Evolutionary conservation across 2,797 vertebrate species (phyloP), one percentile per base, ranked within the genome.

Genomic region (Rhinophrynus dorsalis): DNA sequence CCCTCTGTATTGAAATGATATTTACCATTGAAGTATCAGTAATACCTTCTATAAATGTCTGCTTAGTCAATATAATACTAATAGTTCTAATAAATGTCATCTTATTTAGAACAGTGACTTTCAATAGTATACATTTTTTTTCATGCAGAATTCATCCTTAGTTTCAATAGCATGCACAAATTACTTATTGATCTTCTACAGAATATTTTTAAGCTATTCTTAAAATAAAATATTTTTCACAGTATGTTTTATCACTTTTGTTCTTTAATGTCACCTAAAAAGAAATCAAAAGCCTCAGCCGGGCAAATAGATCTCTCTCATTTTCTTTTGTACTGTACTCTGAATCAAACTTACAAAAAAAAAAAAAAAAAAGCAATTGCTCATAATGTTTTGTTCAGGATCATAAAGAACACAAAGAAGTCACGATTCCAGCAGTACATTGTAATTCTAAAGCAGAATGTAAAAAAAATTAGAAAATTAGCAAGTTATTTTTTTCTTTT

Each of bases 341-440:
- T 27, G 42, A n/a, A 56, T 20, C 15, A 47, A 55, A 40, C 32
- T 56, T 56, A 21, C 23, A 71, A 37, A 42, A 56, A 40, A 47
- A 24, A 7, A 71, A 44, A 35, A 64, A 27, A 64, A 26, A 37
- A 64, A 58, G 32, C 9, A 35, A 58, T 44, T 51, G 61, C 61
- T 65, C 42, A 57, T 23, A 73, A 47, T 59, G 18, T 72, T 60
- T 60, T 66, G 62, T 60, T 57, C 54, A 27, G 23, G 47, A 45
- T 57, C 47, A 65, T 55, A 58, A 72, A 64, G 52, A 58, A 50
- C 45, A 66, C 52, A 73, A 73, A 59, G 51, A 66, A 58, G 45
- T 50, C 48, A 44, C 66, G 54, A 73, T 65, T 59, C 52, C 35
- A 33, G 40, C 50, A 27, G 27, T 30, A 59, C 47, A 66, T 37